Conservation (phyloP, 2,113 vertebrate species). For the Lipotes vexillifer region DNA sequence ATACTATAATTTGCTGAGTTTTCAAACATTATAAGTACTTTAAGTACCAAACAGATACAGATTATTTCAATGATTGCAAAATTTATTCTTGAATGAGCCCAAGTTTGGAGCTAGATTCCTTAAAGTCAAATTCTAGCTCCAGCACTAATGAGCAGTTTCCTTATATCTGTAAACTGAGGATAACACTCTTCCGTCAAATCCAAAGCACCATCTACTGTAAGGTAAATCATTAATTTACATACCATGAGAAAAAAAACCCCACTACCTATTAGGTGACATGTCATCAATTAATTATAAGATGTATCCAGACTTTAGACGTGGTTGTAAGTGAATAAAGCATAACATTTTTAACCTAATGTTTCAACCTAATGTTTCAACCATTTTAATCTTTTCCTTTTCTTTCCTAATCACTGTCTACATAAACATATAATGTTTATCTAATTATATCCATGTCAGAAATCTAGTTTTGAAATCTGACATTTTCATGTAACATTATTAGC, state of each 20-base stretch:
- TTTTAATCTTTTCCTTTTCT: not conserved
- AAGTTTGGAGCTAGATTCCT: not conserved
- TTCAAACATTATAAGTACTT: conserved; percentile 24
- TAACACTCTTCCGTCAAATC: not conserved
- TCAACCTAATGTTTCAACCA: not conserved
- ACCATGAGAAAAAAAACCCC: not conserved
- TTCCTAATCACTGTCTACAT: not conserved
- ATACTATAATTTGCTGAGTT: conserved; percentile 10
- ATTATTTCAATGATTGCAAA: not conserved
- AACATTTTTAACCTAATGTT: not conserved
- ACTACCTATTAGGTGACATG: not conserved
- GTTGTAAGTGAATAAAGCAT: not conserved
- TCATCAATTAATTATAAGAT: not conserved
- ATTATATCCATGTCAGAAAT: not conserved
- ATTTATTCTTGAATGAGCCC: not conserved
- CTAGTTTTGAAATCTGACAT: not conserved
- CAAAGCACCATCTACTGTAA: not conserved
- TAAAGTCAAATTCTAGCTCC: not conserved
- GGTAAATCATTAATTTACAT: not conserved
- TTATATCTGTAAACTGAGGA: not conserved
- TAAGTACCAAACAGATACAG: not conserved
- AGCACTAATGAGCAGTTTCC: not conserved
- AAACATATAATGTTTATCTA: not conserved
- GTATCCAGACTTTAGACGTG: not conserved
- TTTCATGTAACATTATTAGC: not conserved